Percentiles rank a stretch among this genome's conserved stretches.
phyloP scores from a whole-genome alignment of 92 coral and sea anemone species.

The Montipora capitata region DNA sequence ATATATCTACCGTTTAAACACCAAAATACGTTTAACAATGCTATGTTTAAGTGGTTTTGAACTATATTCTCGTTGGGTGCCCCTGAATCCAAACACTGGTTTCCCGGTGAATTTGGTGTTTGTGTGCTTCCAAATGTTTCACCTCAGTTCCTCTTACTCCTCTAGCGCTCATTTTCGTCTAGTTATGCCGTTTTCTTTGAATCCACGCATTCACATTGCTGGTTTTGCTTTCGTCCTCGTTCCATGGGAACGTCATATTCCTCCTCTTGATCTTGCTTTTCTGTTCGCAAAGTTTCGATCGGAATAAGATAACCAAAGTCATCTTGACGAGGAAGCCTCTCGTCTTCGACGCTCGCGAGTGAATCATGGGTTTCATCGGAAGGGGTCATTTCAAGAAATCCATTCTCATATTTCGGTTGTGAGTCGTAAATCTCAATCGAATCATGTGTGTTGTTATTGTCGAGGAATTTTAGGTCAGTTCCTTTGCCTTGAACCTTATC shows the following conservation, averaged over 20 bases:
- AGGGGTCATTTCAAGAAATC: slow-evolving; percentile 7
- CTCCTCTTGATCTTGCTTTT: neutral
- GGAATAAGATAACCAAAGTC: slow-evolving; percentile 23
- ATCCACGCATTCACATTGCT: neutral
- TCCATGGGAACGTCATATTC: neutral
- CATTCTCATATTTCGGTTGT: slow-evolving; percentile 22
- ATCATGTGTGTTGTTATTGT: neutral
- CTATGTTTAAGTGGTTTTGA: no score
- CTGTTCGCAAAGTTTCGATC: neutral
- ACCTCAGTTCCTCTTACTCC: neutral
- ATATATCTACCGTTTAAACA: no score
- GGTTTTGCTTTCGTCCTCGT: no score
- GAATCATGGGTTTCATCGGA: neutral
- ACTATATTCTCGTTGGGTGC: no score
- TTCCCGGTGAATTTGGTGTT: neutral
- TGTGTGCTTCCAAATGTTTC: no score
- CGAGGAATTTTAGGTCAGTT: no score
- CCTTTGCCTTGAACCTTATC: neutral
- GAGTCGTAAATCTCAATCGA: neutral
- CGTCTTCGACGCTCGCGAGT: neutral
- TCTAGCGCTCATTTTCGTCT: no score
- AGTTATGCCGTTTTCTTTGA: neutral
- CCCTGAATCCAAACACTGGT: neutral
- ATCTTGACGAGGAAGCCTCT: neutral
- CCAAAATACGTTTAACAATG: no score